Conservation (phyloP, 2,888 invertebrate species). For the Amphipyra tragopoginis region DNA sequence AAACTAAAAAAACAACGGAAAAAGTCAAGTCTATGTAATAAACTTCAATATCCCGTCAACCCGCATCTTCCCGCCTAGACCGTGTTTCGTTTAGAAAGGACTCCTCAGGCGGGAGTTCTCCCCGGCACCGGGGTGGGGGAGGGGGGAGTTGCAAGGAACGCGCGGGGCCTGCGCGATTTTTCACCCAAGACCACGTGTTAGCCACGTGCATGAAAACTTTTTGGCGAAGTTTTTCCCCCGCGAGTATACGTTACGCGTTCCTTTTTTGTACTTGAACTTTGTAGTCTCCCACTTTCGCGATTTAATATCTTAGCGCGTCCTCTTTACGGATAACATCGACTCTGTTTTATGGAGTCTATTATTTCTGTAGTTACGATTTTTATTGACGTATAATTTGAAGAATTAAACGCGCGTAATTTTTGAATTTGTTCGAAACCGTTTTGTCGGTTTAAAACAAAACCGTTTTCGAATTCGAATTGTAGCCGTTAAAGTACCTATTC, state of each 20-base stretch:
- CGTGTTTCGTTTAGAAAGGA: slow-evolving; percentile 72
- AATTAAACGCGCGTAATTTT: slow-evolving; percentile 58
- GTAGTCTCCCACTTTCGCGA: slow-evolving; percentile 29
- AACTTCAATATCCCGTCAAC: slow-evolving; percentile 49
- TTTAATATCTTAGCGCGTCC: slow-evolving; percentile 52
- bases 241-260: slow-evolving; percentile 53
- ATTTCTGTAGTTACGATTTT: slow-evolving; percentile 51
- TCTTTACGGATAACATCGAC: slow-evolving; percentile 50
- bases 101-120: slow-evolving; percentile 60
- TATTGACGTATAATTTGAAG: slow-evolving; percentile 53
- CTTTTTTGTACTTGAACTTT: slow-evolving; percentile 49
- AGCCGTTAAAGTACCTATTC: slow-evolving; percentile 71
- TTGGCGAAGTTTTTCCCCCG: slow-evolving; percentile 75
- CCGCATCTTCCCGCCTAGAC: slow-evolving; percentile 67
- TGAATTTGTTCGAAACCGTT: slow-evolving; percentile 63
- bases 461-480: slow-evolving; percentile 67
- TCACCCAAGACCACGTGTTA: slow-evolving; percentile 87
- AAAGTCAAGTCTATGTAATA: slow-evolving; percentile 47
- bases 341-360: slow-evolving; percentile 43
- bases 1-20: slow-evolving; percentile 48
- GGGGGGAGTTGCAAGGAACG: slow-evolving; percentile 72
- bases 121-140: slow-evolving; percentile 50
- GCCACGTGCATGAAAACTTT: slow-evolving; percentile 85
- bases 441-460: slow-evolving; percentile 66
- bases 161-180: slow-evolving; percentile 84